These are phyloP conservation scores for Canis aureus DNA, from an alignment of 2,113 vertebrate species.

Conservation along the genomic window DNA sequence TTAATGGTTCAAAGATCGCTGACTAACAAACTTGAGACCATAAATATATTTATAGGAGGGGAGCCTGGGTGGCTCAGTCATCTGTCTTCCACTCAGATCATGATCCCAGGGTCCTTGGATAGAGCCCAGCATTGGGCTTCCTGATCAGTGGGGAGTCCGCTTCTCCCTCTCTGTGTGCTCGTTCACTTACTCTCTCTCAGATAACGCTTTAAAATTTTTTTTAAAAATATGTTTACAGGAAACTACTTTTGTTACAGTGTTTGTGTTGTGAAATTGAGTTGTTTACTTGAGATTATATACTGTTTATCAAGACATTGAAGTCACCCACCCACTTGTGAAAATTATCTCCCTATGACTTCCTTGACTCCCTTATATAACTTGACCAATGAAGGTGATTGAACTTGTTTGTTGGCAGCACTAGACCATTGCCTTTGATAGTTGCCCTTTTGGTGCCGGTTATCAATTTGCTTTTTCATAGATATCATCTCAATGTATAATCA, in stretches of 20 bases:
- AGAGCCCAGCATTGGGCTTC: too few relatives aligned
- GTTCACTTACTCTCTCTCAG: too few relatives aligned
- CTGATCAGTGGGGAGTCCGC: too few relatives aligned
- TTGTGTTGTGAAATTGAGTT: neutral
- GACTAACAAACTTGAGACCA: neutral
- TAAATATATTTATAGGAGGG: neutral
- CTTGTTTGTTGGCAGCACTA: neutral
- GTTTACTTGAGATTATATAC: neutral
- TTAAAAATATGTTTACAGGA: neutral
- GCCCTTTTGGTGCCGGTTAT: neutral
- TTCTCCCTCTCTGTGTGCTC: too few relatives aligned
- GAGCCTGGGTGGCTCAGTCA: too few relatives aligned
- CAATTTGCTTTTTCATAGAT: neutral
- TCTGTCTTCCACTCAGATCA: too few relatives aligned
- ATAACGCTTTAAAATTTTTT: too few relatives aligned
- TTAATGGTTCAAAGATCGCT: neutral
- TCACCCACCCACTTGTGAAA: neutral
- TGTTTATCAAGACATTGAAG: neutral
- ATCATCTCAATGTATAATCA: neutral
- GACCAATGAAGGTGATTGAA: neutral
- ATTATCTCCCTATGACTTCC: slow-evolving; percentile 3
- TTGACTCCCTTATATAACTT: neutral
- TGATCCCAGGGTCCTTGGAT: too few relatives aligned
- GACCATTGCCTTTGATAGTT: neutral
- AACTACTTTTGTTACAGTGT: neutral